phyloP scores from a whole-genome alignment of 2,113 vertebrate genomes.

The Haemorhous mexicanus region DNA sequence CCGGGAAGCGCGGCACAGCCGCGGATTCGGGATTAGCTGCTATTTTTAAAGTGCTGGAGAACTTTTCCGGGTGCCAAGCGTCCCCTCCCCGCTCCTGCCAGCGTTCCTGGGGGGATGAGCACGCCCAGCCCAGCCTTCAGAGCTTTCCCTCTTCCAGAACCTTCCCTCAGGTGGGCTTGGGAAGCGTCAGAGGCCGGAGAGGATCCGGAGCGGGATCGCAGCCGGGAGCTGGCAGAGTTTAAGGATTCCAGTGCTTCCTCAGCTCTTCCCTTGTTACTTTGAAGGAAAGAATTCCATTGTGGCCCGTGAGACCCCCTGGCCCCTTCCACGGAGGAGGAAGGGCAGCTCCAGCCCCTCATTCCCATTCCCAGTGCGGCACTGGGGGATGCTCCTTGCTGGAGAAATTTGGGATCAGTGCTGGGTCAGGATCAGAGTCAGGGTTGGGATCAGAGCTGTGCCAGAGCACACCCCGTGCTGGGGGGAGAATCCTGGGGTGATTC shows the following conservation, averaged over 20 bases:
- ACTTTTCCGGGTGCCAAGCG: background rate
- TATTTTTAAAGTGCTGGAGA: background rate
- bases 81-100: background rate
- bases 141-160: background rate
- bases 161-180: background rate
- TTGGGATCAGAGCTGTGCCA: fast-evolving
- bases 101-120: background rate
- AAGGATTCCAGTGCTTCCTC: background rate
- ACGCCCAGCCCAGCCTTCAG: fast-evolving
- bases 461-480: background rate
- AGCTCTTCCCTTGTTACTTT: background rate
- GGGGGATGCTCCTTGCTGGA: background rate
- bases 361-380: fast-evolving
- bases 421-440: background rate
- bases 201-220: background rate
- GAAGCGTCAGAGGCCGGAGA: background rate
- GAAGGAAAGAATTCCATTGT: fast-evolving
- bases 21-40: background rate
- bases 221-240: fast-evolving
- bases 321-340: background rate
- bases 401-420: background rate
- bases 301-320: background rate
- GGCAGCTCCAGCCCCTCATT: background rate
- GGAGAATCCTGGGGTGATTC: background rate
- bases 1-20: background rate